Evolutionary conservation across 1,140 invertebrate genomes (phyloP).

Genomic region (Polypedilum vanderplanki): DNA sequence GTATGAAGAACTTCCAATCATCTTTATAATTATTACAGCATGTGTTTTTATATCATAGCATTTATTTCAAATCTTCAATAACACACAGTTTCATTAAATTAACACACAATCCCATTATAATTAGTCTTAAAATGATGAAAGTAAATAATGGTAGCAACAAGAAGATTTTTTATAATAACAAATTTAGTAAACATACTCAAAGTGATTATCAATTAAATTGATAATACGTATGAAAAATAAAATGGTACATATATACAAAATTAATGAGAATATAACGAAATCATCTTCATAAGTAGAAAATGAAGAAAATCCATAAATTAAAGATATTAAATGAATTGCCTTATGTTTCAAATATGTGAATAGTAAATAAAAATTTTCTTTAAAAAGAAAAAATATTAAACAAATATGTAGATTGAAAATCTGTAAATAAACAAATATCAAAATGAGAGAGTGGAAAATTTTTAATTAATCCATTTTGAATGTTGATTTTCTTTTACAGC

Average conservation of each 20-base stretch:
- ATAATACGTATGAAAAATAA: neutral
- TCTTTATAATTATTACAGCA: no score
- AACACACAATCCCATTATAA: neutral
- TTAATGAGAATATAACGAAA: neutral
- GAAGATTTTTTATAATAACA: neutral
- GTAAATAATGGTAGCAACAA: neutral
- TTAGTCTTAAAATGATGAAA: neutral
- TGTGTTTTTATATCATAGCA: no score
- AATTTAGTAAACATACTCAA: neutral
- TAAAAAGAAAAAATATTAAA: neutral
- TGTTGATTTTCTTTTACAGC: neutral
- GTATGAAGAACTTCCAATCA: no score
- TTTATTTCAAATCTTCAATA: no score
- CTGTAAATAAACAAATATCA: neutral
- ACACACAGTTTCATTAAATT: neutral
- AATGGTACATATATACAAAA: no score
- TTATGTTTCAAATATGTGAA: constrained; percentile 26
- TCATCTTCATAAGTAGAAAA: neutral
- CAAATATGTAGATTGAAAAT: neutral
- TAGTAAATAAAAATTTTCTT: neutral
- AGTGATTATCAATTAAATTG: neutral
- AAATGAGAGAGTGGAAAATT: constrained; percentile 2
- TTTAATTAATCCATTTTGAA: neutral
- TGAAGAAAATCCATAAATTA: neutral
- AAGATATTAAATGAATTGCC: constrained; percentile 26